Conservation (phyloP, 2,113 vertebrate species). For the Theristicus caerulescens region DNA sequence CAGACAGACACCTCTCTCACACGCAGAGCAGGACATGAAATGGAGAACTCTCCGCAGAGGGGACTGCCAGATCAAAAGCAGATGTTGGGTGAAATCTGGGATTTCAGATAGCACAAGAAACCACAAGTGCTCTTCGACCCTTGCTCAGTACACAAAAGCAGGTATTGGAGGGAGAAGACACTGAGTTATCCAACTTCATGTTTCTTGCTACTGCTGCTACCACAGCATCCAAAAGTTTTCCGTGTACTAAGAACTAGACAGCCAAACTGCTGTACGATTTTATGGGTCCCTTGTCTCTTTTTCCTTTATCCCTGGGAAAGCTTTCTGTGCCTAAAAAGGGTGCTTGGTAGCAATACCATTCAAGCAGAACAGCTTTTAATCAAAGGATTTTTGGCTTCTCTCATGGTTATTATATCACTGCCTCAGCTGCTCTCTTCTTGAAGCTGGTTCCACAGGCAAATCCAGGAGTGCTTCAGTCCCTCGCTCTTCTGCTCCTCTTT, state of each 20-base stretch:
- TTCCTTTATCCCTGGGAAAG: neutral
- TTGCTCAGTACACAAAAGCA: neutral
- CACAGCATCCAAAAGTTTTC: neutral
- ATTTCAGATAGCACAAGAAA: rapidly evolving
- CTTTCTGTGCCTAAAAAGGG: neutral
- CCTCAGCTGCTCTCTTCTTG: neutral
- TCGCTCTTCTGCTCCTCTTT: neutral
- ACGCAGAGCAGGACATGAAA: neutral
- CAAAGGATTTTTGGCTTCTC: neutral
- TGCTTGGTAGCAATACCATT: neutral
- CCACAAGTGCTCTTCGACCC: neutral
- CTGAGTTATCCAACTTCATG: neutral
- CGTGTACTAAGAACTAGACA: neutral
- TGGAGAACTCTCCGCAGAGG: neutral
- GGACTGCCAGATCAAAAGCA: neutral
- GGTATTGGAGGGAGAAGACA: neutral
- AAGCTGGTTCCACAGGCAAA: neutral
- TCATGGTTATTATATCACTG: neutral
- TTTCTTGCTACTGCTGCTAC: neutral
- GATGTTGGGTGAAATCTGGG: neutral
- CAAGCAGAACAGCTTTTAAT: neutral
- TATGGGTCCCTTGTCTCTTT: neutral
- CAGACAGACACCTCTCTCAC: neutral
- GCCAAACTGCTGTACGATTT: neutral
- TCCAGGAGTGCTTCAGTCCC: neutral